A percentile compares a stretch with the other conserved stretches of the same genome.
phyloP scores from a whole-genome alignment of 2,888 invertebrate genomes.

The Aspidapion aeneum region DNA sequence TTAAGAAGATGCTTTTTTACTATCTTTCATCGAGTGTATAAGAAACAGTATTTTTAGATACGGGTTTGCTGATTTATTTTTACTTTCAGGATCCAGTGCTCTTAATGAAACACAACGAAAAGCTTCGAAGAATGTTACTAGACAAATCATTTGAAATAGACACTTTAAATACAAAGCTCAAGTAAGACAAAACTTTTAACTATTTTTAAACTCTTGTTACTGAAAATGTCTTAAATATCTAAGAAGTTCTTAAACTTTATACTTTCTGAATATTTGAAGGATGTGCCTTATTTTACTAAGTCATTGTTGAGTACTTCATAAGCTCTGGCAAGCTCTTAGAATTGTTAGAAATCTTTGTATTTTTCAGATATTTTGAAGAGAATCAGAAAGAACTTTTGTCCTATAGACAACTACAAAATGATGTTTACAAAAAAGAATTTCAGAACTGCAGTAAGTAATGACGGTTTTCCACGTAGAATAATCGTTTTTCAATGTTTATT shows the following conservation, averaged over 20 bases:
- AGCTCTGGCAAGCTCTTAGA: too few relatives aligned
- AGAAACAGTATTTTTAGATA: too few relatives aligned
- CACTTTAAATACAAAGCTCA: slow-evolving; percentile 33
- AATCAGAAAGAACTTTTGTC: slow-evolving; percentile 35
- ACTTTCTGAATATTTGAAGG: too few relatives aligned
- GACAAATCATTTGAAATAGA: slow-evolving; percentile 38
- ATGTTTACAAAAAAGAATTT: slow-evolving; percentile 32
- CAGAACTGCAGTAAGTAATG: slow-evolving; percentile 32
- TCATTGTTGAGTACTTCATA: too few relatives aligned
- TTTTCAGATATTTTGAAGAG: slow-evolving; percentile 35
- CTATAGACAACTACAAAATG: slow-evolving; percentile 34
- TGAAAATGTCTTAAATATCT: slow-evolving; percentile 1
- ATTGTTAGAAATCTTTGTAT: too few relatives aligned
- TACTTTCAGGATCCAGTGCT: slow-evolving; percentile 28
- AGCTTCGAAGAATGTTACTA: slow-evolving; percentile 36
- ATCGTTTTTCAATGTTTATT: too few relatives aligned
- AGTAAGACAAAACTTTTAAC: slow-evolving; percentile 27
- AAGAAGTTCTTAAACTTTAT: too few relatives aligned
- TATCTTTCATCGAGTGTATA: too few relatives aligned
- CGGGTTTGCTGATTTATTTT: too few relatives aligned
- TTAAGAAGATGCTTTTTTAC: too few relatives aligned
- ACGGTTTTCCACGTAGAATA: neutral
- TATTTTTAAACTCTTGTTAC: neutral
- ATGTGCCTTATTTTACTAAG: too few relatives aligned
- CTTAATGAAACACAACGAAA: slow-evolving; percentile 31